A percentile compares a stretch with the other conserved stretches of the same genome.
phyloP scores from a whole-genome alignment of 1,140 invertebrate genomes.

The Euwallacea similis region DNA sequence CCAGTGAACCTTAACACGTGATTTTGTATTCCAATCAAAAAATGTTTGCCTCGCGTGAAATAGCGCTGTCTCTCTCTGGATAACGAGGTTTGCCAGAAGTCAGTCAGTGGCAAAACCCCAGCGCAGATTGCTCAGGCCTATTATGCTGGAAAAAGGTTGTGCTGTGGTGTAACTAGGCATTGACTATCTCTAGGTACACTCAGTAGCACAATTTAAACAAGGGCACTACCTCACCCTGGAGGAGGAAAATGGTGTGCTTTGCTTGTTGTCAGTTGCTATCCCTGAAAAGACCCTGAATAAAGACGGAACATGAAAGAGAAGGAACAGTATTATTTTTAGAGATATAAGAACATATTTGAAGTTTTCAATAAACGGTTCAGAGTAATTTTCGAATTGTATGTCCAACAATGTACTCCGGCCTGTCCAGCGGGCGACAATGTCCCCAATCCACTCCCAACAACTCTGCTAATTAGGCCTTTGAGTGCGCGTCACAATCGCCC shows the following conservation, averaged over 20 bases:
- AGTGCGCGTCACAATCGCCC: constrained; percentile 51
- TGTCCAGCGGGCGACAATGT: not conserved
- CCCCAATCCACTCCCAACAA: constrained; percentile 28
- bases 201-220: no score
- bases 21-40: constrained; percentile 35
- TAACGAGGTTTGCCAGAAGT: constrained; percentile 38
- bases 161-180: not conserved
- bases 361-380: not conserved
- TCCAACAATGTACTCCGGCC: constrained; percentile 10
- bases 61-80: constrained; percentile 26
- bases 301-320: not conserved
- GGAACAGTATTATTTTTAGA: not conserved
- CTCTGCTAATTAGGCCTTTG: constrained; percentile 52
- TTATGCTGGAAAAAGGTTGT: constrained; percentile 14
- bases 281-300: no score
- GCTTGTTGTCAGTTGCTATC: no score
- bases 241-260: no score
- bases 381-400: not conserved
- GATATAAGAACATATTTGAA: not conserved
- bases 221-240: no score
- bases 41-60: constrained; percentile 34
- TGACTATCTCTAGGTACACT: no score
- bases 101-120: constrained; percentile 21
- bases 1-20: constrained; percentile 32
- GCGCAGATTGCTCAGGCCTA: constrained; percentile 14